phyloP scores from a whole-genome alignment of 2,797 vertebrate genomes.

The Pantherophis vulpinus region DNA sequence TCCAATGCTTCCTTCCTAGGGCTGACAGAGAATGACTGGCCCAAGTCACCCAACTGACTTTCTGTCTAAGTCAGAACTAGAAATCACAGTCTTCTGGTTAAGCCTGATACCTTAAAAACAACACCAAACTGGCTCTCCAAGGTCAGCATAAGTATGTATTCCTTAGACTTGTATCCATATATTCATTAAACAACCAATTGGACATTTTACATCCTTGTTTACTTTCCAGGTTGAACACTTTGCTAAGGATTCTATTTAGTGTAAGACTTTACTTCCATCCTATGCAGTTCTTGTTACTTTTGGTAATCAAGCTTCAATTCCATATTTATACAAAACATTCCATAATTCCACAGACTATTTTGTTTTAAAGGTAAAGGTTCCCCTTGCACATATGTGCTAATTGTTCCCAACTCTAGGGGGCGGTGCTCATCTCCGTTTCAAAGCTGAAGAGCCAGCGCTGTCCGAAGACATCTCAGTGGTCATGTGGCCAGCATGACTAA shows the following conservation, averaged over 20 bases:
- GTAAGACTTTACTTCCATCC: background rate
- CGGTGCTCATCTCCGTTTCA: no score
- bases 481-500: no score
- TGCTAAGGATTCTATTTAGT: background rate
- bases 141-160: background rate
- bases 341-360: background rate
- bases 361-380: no score
- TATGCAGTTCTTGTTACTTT: background rate
- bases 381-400: no score
- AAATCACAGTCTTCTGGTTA: background rate
- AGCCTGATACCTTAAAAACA: background rate
- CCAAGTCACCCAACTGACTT: background rate
- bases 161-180: background rate
- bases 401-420: no score
- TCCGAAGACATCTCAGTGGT: rapidly evolving
- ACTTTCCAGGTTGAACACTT: background rate
- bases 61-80: background rate
- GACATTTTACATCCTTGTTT: background rate
- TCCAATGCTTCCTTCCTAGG: background rate
- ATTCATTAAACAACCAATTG: background rate
- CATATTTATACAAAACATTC: background rate
- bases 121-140: background rate
- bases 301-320: background rate
- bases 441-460: no score
- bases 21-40: background rate